A percentile compares a stretch with the other conserved stretches of the same genome.
These are phyloP conservation scores for Sebastes nivosus DNA, from an alignment of 2,797 vertebrate species.

Conservation along the genomic window DNA sequence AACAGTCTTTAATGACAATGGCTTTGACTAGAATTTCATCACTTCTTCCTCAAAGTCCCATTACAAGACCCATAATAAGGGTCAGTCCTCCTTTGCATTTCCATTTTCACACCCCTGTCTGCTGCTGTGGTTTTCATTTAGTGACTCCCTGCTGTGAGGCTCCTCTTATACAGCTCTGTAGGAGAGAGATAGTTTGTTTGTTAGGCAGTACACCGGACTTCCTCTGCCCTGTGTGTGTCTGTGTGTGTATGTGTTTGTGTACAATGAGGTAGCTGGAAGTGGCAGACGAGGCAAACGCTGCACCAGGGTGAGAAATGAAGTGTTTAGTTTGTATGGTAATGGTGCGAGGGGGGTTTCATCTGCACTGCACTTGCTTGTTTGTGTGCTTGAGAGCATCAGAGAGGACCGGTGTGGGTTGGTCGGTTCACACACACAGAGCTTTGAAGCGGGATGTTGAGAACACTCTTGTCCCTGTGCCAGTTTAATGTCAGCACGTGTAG, in stretches of 20 bases:
- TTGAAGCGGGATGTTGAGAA: slow-evolving; percentile 28
- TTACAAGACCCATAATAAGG: background rate
- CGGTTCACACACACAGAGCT: background rate
- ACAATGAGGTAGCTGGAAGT: slow-evolving; percentile 34
- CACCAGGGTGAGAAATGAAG: slow-evolving; percentile 64
- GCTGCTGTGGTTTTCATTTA: slow-evolving; percentile 9
- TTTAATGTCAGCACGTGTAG: background rate
- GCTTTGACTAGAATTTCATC: background rate
- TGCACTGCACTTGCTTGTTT: slow-evolving; percentile 1
- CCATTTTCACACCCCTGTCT: slow-evolving; percentile 54
- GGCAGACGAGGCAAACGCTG: slow-evolving; percentile 58
- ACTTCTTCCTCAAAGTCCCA: background rate
- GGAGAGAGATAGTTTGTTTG: slow-evolving; percentile 61
- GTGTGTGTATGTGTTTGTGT: slow-evolving; percentile 9
- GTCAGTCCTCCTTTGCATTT: slow-evolving; percentile 11
- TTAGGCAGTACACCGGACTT: slow-evolving; percentile 36
- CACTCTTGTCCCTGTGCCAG: slow-evolving; percentile 1
- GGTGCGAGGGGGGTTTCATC: slow-evolving; percentile 12
- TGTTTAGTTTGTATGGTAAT: slow-evolving; percentile 56
- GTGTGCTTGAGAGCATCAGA: slow-evolving; percentile 19
- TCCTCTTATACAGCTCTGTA: slow-evolving; percentile 40
- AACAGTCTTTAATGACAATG: background rate
- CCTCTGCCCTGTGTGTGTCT: slow-evolving; percentile 27
- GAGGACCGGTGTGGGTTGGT: background rate
- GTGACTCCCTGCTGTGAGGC: slow-evolving; percentile 35